Base-by-base conservation (phyloP, 2,113 vertebrate species). In the Bathybates hornii region DNA sequence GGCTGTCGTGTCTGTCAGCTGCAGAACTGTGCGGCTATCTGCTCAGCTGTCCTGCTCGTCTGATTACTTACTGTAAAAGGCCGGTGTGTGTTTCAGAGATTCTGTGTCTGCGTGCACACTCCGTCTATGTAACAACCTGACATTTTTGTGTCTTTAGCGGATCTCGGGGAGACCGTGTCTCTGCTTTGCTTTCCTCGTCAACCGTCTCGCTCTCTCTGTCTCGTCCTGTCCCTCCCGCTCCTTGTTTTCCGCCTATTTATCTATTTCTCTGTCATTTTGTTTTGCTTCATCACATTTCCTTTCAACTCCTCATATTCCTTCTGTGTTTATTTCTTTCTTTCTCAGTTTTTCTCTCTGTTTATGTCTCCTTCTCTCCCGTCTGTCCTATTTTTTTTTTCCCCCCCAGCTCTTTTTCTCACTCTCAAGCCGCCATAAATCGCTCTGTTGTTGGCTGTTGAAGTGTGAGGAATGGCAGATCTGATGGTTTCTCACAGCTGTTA, bases 381-480 rank as follows among this genome's bases (percentile, higher is more conserved):
- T 2, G 13, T 63, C 84, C 41, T 32, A n/a, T 50, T 24, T 88
- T 27, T 27, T 82, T 41, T 24, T 24, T 24, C 12, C 21, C 34
- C 53, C 79, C 11, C 4, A 2, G 81, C 24, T 86, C 61, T 85
- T 76, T 93, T 85, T 83, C 84, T 66, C 66, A 68, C 59, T 88
- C 85, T 89, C 89, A 16, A 29, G 53, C 57, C 38, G 21, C 73
- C 93, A 83, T 96, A 95, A 96, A 95, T 95, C 86, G 89, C 88
- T 80, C 82, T 92, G 93, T 93, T 50, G 92, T 95, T 94, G 94
- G 90, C 94, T 93, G 95, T 94, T 94, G 95, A 95, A 93, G 94
- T 96, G 95, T 93, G 94, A 95, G 92, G 93, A 95, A 94, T 92
- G 94, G 93, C 93, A 91, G 93, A 93, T 94, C 90, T 91, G 94